Conservation (phyloP, 2,113 vertebrate species). For the Dicentrarchus labrax region DNA sequence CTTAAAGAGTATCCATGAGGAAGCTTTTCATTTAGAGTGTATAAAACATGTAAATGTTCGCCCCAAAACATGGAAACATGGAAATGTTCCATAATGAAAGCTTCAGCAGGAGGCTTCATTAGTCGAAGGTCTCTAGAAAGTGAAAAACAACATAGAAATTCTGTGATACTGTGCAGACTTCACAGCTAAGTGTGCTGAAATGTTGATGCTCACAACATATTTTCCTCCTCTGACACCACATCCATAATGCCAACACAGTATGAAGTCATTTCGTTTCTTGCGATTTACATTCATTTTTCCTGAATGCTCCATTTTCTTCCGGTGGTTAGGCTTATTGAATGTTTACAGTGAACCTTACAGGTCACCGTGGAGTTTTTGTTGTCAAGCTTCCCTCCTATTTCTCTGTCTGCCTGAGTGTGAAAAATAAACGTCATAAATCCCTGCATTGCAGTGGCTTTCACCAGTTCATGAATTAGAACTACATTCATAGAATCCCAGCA, state of each 20-base stretch:
- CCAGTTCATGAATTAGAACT: slow-evolving; percentile 68
- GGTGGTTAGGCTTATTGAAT: slow-evolving; percentile 45
- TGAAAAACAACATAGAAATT: slow-evolving; percentile 55
- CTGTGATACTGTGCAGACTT: slow-evolving; percentile 28
- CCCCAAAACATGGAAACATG: slow-evolving; percentile 54
- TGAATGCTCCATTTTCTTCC: slow-evolving; percentile 24
- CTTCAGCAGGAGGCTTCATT: slow-evolving; percentile 66
- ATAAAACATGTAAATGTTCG: slow-evolving; percentile 66
- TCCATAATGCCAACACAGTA: slow-evolving; percentile 30
- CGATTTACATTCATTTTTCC: slow-evolving; percentile 26
- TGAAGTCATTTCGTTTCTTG: slow-evolving; percentile 35
- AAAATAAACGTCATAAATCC: slow-evolving; percentile 55
- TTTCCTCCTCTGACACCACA: slow-evolving; percentile 31
- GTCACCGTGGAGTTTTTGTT: slow-evolving; percentile 44
- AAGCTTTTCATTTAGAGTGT: slow-evolving; percentile 43
- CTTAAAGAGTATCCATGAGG: slow-evolving; percentile 52
- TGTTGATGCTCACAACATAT: slow-evolving; percentile 20
- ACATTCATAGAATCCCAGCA: slow-evolving; percentile 54
- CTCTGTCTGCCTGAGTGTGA: slow-evolving; percentile 43
- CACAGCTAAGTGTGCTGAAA: slow-evolving; percentile 31
- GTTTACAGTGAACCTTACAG: slow-evolving; percentile 52
- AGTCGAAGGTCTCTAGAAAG: slow-evolving; percentile 58
- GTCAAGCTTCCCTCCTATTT: slow-evolving; percentile 36
- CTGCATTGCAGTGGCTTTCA: slow-evolving; percentile 68
- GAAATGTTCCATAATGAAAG: slow-evolving; percentile 65